A percentile compares a stretch with the other conserved stretches of the same genome.
phyloP scores from a whole-genome alignment of 2,797 vertebrate species.

The Pantherophis vulpinus region DNA sequence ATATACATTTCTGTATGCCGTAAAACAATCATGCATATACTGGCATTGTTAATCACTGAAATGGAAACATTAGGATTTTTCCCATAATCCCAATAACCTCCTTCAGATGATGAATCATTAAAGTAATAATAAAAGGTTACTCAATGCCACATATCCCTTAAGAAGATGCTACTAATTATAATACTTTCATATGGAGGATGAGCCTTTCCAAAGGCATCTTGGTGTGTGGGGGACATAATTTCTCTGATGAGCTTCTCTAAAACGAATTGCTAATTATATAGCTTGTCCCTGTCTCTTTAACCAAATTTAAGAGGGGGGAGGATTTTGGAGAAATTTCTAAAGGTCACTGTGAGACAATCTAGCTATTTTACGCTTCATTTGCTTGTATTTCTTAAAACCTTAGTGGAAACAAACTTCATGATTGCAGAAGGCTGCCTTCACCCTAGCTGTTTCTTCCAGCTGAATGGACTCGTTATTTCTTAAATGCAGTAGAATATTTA shows the following conservation, averaged over 20 bases:
- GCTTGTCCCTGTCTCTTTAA: conserved; percentile 19
- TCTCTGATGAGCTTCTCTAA: conserved; percentile 17
- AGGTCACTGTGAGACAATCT: conserved; percentile 40
- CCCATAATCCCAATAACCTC: conserved; percentile 34
- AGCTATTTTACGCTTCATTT: conserved; percentile 23
- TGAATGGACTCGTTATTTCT: background rate
- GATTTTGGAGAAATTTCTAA: conserved; percentile 36
- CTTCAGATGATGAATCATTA: conserved; percentile 38
- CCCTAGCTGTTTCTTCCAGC: background rate
- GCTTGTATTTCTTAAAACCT: conserved; percentile 19
- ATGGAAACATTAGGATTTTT: conserved; percentile 1
- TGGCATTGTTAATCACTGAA: background rate
- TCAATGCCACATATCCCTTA: background rate
- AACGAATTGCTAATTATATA: conserved; percentile 38
- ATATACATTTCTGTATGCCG: background rate
- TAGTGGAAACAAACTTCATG: background rate
- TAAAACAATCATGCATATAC: background rate
- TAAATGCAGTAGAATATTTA: background rate
- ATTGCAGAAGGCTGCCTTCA: background rate
- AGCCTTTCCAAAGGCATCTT: conserved; percentile 9
- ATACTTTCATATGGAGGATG: conserved; percentile 30
- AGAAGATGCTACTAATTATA: conserved; percentile 42
- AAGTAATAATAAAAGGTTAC: conserved; percentile 46
- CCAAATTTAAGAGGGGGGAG: conserved; percentile 11
- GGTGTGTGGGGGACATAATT: background rate